Base-by-base conservation (phyloP, 2,797 vertebrate species). In the Rachycentron canadum region DNA sequence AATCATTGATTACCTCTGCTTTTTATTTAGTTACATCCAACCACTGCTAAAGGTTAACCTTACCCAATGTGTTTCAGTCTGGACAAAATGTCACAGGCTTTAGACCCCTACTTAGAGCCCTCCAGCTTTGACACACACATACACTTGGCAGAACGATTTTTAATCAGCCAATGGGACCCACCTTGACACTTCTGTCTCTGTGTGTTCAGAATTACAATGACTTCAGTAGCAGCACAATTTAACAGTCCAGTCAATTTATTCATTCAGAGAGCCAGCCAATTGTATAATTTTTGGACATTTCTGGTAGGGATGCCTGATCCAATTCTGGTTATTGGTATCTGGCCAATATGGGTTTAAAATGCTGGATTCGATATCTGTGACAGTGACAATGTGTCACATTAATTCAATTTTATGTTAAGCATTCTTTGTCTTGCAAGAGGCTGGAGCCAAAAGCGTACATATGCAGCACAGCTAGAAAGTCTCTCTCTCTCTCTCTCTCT, bases 11-110 rank as follows among this genome's bases (percentile, higher is more conserved):
- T 68, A 4, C 59, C 56, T 43, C 19, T 45, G 36, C 36, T 69
- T 72, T 62, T 25, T 60, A 69, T 81, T 72, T 38, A 32, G 69
- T 82, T 72, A 13, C 40, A 43, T 81, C n/a, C 47, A 78, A 25
- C 32, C 12, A 52, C 11, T 32, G 55, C 59, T 56, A 66, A 79
- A 73, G 78, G 76, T 65, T 84, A 90, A 49, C 50, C 65, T 72
- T 66, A 58, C 50, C 64, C 66, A 78, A 82, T 91, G 69, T 80
- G 67, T 82, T 89, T 79, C 64, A 71, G 61, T 73, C 70, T 65
- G 52, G 49, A 75, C 62, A 69, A 90, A 88, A 88, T 88, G 79
- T 63, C 79, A 79, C 70, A 82, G 38, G 45, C 38, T 77, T 81
- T 76, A 62, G 75, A 76, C 59, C 32, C 41, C 69, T 55, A 36